Evolutionary conservation across 92 coral and sea anemone genomes (phyloP), one percentile per base, ranked within the genome.

Genomic region (Siderastrea radians): DNA sequence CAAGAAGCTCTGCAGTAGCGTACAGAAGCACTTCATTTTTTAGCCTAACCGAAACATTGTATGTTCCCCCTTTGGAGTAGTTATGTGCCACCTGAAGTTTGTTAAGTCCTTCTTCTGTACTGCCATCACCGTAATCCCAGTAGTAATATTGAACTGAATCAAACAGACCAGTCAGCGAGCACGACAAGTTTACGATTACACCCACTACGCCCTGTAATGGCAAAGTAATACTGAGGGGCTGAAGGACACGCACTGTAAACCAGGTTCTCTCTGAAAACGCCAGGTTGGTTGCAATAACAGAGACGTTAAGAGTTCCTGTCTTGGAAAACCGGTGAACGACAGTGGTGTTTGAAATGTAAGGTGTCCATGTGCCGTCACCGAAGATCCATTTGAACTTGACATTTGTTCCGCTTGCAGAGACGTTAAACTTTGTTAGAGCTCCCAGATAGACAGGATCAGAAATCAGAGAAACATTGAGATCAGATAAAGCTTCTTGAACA

Each of bases 111-210:
- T 73, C 52, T 57, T 69, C 79, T 1, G 65, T 54, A 4, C 81
- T 66, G 16, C 98, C 98, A 70, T 97, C 98, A 0, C 96, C 98
- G 81, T 85, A 94, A 60, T 93, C 86, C 97, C 97, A 97, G 45
- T 45, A 54, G 73, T 84, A 95, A 12, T 64, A 65, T 38, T 76
- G 81, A 47, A 83, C 83, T 16, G 70, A 5, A 2, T 71, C 44
- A 82, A 93, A 87, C 7, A 78, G 54, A 1, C 92, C 75, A 4
- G 53, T 75, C 77, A 95, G 74, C 4, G 81, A 19, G 50, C 96
- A 93, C 15, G 84, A 85, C 10, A 89, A 79, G 38, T 68, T 70
- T 7, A 86, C 77, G 2, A 63, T 4, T 17, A 45, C 49, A 11
- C 65, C 79, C 45, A 79, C 85, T 44, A 57, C 65, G 1, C 80